Conservation (phyloP, 2,888 invertebrate species). For the Acanthosepion esculentum region DNA sequence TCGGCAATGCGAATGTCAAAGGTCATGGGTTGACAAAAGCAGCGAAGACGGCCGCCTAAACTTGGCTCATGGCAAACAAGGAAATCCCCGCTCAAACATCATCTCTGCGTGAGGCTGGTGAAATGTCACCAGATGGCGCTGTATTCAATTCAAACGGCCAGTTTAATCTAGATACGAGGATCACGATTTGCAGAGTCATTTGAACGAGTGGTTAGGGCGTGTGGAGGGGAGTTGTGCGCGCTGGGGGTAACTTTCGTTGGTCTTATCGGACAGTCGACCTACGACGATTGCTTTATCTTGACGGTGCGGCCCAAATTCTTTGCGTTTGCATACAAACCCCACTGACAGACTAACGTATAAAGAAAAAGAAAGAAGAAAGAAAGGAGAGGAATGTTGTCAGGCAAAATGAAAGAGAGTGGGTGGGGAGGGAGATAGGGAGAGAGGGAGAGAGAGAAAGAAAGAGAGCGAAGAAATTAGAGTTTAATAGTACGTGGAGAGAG, state of each 20-base stretch:
- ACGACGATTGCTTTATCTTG: background rate
- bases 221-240: accelerated
- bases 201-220: background rate
- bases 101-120: background rate
- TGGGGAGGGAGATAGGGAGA: background rate
- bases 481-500: no score
- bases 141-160: background rate
- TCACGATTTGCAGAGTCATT: background rate
- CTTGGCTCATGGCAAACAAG: background rate
- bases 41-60: no score
- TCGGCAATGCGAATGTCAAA: no score
- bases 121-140: background rate
- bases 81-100: background rate
- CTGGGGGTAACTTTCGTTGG: background rate
- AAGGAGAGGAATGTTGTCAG: background rate
- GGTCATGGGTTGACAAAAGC: no score
- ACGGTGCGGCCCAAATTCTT: background rate
- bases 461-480: no score
- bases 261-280: background rate
- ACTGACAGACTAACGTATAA: background rate
- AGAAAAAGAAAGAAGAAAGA: background rate
- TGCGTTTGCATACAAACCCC: background rate
- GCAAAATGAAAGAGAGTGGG: background rate
- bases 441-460: background rate
- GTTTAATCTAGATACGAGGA: background rate